Base-by-base conservation (phyloP, 2,888 invertebrate genomes). In the Caradrina clavipalpis region DNA sequence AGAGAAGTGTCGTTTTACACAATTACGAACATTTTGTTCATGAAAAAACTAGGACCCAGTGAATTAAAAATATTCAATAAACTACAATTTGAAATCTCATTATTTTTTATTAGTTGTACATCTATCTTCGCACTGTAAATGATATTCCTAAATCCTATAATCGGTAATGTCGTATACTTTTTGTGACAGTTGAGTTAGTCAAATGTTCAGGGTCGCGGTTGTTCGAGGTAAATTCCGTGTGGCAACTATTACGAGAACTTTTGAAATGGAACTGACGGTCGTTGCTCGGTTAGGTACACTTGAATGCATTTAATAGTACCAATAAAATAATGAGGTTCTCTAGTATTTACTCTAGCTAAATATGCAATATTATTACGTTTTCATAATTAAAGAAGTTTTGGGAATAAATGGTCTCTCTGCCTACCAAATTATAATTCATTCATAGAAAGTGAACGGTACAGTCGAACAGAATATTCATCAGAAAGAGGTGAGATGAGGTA, bases 101-200 rank as follows among this genome's bases (percentile, higher is more conserved):
- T 7, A 0, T 0, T 35, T 58, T 54, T 26, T 51, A 17, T 62
- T 63, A 19, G 26, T 61, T 67, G 68, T 66, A 66, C 51, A 62
- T 73, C 74, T 81, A 77, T 79, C 73, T 83, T 83, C 73, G 76
- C 77, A 83, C 77, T 85, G 79, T 70, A 71, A 77, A 80, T 73
- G 68, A 26, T 82, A 72, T 84, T 80, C 70, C 65, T 76, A 81
- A 76, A 73, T 65, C 56, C 45, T 76, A 62, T 72, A 83, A 76
- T 68, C 69, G 35, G 61, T 76, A 61, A 53, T 68, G 66, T 71
- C 21, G 55, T 75, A 61, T 60, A 47, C 49, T 81, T 69, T 76
- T 58, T 63, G 60, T 76, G 76, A 75, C 66, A 56, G 45, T 59
- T 64, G 45, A 76, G 42, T 66, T 80, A 67, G 68, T 75, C 62